Base-by-base conservation (phyloP, 2,888 invertebrate species). In the Cactoblastis cactorum region DNA sequence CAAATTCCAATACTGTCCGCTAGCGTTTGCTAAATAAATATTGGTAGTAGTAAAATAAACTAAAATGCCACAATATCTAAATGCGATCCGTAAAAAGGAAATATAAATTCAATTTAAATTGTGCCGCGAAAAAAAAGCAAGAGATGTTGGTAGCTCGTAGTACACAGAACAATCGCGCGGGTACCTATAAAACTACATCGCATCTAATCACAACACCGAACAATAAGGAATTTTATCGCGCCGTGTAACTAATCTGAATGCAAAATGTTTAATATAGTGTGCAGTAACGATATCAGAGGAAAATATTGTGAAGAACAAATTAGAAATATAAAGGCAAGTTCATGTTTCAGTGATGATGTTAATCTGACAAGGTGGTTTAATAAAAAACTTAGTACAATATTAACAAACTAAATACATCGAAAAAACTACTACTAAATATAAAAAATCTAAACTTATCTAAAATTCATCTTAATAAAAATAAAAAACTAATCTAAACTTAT, bases 201-300 rank as follows among this genome's bases (percentile, higher is more conserved):
- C 9, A 28, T 32, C 17, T 46, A 19, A 46, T 35, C 35, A 34
- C 12, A 46, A 46, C 34, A 46, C 3, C 4, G 22, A 35, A 46
- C 46, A 46, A 46, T 34, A 46, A 46, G 22, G 22, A 35, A 28
- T 46, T 34, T 46, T 46, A 49, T 38, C 46, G 46, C 46, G 34
- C 43, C 2, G 28, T 43, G 14, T 11, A 43, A 14, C 43, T 43
- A 43, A 43, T 43, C 28, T 43, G 15, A 12, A 28, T 28, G 28
- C 11, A 32, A 43, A 43, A 43, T 43, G 43, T 32, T 43, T 15
- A 6, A 28, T 22, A 18, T 22, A 14, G 17, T 47, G 9, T 24
- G 28, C 17, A 17, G 41, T 24, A 15, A 28, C 43, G 17, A 28
- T 32, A 32, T 28, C 15, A 17, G 15, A 28, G 43, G 28, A 15